Evolutionary conservation across 1,140 invertebrate genomes (phyloP).

Genomic region (Eriocheir sinensis): DNA sequence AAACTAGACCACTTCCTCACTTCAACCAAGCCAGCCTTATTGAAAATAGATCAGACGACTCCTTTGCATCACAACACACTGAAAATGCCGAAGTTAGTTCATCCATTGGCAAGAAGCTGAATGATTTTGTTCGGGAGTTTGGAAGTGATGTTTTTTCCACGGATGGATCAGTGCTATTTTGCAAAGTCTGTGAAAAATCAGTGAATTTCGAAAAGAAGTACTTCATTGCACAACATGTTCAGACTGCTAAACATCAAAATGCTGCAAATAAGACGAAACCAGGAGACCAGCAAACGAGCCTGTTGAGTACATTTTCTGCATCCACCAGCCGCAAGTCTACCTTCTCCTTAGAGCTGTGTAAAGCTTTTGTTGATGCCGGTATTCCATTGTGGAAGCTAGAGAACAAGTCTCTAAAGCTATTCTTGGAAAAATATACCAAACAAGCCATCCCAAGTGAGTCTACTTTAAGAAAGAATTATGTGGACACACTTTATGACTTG

Average conservation of each 20-base stretch:
- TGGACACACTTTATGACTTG: conserved; percentile 34
- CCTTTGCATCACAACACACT: not conserved
- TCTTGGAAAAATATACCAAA: not conserved
- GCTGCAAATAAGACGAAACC: not conserved
- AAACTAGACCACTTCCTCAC: too few species aligned
- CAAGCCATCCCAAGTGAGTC: not conserved
- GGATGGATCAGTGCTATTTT: conserved; percentile 30
- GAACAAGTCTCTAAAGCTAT: not conserved
- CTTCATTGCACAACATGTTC: conserved; percentile 8
- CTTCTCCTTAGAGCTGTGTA: conserved; percentile 26
- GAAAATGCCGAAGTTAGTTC: conserved; percentile 38
- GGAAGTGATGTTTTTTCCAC: conserved; percentile 40
- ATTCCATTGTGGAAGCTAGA: conserved; percentile 39
- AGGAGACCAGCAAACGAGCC: not conserved
- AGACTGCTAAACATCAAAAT: conserved; percentile 36
- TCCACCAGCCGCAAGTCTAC: conserved; percentile 35
- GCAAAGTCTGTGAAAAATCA: conserved; percentile 10
- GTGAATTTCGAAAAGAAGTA: conserved; percentile 28
- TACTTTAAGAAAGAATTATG: conserved; percentile 43
- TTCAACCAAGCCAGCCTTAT: not conserved
- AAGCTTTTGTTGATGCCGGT: conserved; percentile 41
- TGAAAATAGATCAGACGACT: not conserved
- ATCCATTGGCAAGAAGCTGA: conserved; percentile 7
- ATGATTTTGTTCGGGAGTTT: conserved; percentile 6
- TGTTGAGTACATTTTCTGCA: conserved; percentile 6